Conservation (phyloP, 2,888 invertebrate species). For the Macrophya alboannulata region DNA sequence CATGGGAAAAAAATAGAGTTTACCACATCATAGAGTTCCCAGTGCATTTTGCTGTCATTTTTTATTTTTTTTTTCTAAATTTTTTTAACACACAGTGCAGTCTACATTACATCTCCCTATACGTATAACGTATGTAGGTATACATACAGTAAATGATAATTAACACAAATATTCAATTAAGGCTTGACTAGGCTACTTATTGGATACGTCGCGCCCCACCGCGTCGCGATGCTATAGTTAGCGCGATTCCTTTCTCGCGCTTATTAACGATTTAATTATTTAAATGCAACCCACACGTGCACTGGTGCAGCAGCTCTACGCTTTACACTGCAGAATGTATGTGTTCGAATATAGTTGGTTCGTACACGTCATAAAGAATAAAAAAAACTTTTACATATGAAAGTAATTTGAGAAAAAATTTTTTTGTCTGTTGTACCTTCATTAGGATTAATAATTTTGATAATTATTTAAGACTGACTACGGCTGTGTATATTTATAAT, state of each 20-base stretch:
- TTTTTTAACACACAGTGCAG: background rate
- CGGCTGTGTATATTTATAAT: background rate
- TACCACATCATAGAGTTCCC: background rate
- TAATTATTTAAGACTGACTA: background rate
- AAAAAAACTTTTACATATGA: background rate
- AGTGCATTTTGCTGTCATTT: background rate
- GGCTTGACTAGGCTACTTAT: background rate
- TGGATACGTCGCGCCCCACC: background rate
- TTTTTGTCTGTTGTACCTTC: background rate
- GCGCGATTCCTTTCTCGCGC: slow-evolving; percentile 36
- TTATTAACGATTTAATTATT: slow-evolving; percentile 40
- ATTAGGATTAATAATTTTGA: background rate
- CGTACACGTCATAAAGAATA: background rate
- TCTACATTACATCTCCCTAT: background rate
- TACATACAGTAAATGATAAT: background rate
- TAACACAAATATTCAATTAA: slow-evolving; percentile 28
- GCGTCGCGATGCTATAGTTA: slow-evolving; percentile 3
- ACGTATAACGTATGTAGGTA: background rate
- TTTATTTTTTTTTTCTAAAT: background rate
- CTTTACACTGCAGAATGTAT: background rate
- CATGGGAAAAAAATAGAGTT: background rate
- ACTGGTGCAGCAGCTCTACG: background rate
- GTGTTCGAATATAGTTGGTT: background rate
- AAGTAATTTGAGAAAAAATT: background rate
- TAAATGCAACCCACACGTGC: slow-evolving; percentile 31